phyloP scores from a whole-genome alignment of 2,888 invertebrate genomes.

The Chrysolina haemoptera region DNA sequence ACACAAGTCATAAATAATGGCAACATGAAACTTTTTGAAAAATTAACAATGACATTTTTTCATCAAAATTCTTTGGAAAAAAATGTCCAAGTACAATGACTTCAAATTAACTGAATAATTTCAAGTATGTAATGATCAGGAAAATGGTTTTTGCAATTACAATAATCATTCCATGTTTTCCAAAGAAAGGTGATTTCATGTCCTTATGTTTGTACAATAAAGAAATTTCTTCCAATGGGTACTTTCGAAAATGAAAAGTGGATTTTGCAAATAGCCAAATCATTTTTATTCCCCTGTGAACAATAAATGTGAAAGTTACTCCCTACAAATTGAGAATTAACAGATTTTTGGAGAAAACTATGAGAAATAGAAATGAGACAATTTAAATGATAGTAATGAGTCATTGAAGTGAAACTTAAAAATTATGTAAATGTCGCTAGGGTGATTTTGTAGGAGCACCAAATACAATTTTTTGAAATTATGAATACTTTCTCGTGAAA shows the following conservation, averaged over 20 bases:
- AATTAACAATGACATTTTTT: conserved; percentile 35
- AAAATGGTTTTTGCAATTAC: not conserved
- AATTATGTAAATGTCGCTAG: no score
- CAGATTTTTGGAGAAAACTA: no score
- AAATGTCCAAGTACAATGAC: not conserved
- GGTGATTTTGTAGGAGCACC: no score
- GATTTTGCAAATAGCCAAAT: no score
- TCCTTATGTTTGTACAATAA: conserved; percentile 39
- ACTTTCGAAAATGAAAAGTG: conserved; percentile 26
- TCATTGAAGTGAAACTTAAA: no score
- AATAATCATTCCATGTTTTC: conserved; percentile 10
- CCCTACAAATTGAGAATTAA: no score
- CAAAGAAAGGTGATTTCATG: conserved; percentile 22
- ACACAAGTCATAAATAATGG: conserved; percentile 51
- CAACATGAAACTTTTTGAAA: conserved; percentile 40
- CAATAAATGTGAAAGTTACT: no score
- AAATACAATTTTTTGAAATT: no score
- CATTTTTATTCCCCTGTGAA: no score
- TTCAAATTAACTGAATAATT: not conserved
- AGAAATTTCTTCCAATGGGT: conserved; percentile 25
- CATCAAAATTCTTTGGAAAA: conserved; percentile 10
- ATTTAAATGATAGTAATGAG: no score
- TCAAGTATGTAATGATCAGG: not conserved
- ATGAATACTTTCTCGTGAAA: no score
- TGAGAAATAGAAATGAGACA: no score